Conservation (phyloP, 2,113 vertebrate species). For the Chloebia gouldiae region DNA sequence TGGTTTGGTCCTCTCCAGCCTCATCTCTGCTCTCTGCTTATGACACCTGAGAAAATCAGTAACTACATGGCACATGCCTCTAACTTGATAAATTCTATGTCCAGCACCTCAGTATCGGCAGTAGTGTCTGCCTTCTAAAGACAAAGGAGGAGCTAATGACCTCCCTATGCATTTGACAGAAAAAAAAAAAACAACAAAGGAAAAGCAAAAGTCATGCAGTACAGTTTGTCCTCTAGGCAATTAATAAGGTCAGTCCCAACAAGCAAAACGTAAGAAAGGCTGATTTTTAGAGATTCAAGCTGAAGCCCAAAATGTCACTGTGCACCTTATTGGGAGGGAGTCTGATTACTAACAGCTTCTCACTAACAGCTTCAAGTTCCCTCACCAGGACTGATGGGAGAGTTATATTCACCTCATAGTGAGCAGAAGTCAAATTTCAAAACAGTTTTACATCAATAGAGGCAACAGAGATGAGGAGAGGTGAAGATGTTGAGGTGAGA, state of each 20-base stretch:
- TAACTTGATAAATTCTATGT: neutral
- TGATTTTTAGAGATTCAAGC: neutral
- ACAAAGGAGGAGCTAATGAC: conserved; percentile 1
- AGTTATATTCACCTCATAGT: neutral
- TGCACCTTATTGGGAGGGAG: neutral
- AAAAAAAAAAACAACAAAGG: neutral
- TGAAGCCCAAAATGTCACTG: neutral
- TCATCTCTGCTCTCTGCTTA: neutral
- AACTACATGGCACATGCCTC: neutral
- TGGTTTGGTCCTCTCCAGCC: neutral
- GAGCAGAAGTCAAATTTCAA: neutral
- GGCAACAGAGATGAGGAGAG: neutral
- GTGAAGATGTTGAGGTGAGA: neutral
- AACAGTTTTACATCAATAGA: neutral
- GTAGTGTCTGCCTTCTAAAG: neutral
- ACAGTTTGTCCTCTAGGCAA: neutral
- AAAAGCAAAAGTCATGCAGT: neutral
- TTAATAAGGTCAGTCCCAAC: neutral
- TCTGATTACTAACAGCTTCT: neutral
- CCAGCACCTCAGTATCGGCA: neutral
- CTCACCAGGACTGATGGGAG: neutral
- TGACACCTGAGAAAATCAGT: neutral
- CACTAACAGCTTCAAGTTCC: neutral
- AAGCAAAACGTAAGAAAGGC: neutral
- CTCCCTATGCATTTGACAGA: neutral